Evolutionary conservation across 2,888 invertebrate genomes (phyloP).

Genomic region (Athalia cordata): DNA sequence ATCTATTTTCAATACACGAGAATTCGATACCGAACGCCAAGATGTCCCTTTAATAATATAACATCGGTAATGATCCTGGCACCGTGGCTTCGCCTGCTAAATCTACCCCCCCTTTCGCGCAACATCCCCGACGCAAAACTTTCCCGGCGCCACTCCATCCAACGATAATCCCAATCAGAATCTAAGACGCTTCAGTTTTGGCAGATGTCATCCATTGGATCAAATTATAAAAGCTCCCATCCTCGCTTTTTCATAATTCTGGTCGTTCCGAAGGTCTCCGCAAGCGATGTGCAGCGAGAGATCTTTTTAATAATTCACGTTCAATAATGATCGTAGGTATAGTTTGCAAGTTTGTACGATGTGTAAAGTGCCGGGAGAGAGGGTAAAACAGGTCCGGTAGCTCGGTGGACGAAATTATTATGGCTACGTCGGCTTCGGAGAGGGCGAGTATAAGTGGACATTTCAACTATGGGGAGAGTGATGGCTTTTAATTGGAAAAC

Average conservation of each 20-base stretch:
- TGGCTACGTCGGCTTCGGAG: no score
- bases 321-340: background rate
- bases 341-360: background rate
- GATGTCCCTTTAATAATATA: constrained; percentile 57
- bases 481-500: background rate
- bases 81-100: constrained; percentile 15
- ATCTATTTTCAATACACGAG: constrained; percentile 58
- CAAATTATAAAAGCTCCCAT: no score
- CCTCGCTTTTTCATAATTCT: no score
- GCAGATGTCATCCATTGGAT: no score
- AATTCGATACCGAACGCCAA: constrained; percentile 50
- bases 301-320: background rate
- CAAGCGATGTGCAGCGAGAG: background rate
- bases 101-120: background rate
- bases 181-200: no score
- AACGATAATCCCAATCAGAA: no score
- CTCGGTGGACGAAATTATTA: no score
- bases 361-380: background rate
- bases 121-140: no score
- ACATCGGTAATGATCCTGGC: constrained; percentile 31
- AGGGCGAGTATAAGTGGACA: no score
- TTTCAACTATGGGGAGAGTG: no score
- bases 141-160: no score
- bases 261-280: background rate
- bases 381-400: background rate